Percentiles rank a stretch among this genome's conserved stretches.
Evolutionary conservation across 2,797 vertebrate species (phyloP).

Genomic region (Gymnodraco acuticeps): DNA sequence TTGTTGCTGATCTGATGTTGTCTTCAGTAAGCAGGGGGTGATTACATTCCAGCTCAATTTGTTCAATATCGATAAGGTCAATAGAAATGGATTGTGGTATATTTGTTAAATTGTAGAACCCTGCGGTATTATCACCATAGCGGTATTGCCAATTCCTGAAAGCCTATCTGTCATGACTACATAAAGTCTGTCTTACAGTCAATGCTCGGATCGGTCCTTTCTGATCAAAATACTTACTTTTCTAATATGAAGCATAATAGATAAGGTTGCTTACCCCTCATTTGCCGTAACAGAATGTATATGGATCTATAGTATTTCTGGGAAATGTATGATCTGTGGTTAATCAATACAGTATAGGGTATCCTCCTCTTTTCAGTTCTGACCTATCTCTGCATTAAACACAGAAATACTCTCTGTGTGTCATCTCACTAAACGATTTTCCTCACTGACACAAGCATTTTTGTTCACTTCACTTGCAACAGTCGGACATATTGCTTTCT

Average conservation of each 20-base stretch:
- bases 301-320: constrained; percentile 68
- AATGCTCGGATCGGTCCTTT: constrained; percentile 5
- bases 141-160: constrained; percentile 41
- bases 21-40: constrained; percentile 52
- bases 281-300: constrained; percentile 38
- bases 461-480: constrained; percentile 8
- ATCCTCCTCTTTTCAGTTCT: constrained; percentile 40
- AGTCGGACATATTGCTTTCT: constrained; percentile 23
- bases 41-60: constrained; percentile 73
- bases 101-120: constrained; percentile 53
- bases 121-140: constrained; percentile 37
- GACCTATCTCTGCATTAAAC: constrained; percentile 47
- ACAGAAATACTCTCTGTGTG: constrained; percentile 24
- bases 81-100: constrained; percentile 58
- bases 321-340: constrained; percentile 67
- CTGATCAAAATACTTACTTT: constrained; percentile 50
- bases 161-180: constrained; percentile 36
- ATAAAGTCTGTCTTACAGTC: constrained; percentile 37
- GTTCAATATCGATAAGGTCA: constrained; percentile 68
- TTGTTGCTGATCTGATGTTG: constrained; percentile 63
- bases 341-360: constrained; percentile 68
- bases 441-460: constrained; percentile 17
- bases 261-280: constrained; percentile 4
- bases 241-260: constrained; percentile 30
- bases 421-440: constrained; percentile 33